These are phyloP conservation scores for Hydropsyche tenuis DNA, from an alignment of 1,140 invertebrate species.

Conservation along the genomic window DNA sequence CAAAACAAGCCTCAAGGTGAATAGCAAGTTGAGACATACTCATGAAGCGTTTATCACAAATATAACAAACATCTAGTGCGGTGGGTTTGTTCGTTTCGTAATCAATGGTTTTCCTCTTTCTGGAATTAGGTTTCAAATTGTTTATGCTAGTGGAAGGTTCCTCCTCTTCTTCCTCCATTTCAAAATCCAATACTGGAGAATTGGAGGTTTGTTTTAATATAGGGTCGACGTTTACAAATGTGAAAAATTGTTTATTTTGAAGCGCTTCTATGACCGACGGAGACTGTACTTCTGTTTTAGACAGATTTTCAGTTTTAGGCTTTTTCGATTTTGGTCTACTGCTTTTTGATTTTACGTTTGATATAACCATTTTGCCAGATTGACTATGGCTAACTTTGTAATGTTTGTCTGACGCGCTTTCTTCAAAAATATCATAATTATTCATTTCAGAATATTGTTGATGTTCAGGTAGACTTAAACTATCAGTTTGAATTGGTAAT, in stretches of 20 bases:
- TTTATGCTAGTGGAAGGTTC: too few species aligned
- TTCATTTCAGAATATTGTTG: too few species aligned
- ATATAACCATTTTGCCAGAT: constrained; percentile 40
- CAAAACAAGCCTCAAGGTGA: constrained; percentile 39
- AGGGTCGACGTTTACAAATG: constrained; percentile 46
- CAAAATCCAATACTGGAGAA: too few species aligned
- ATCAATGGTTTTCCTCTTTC: too few species aligned
- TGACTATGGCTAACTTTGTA: constrained; percentile 18
- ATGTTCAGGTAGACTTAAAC: too few species aligned
- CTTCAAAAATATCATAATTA: too few species aligned
- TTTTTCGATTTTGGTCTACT: constrained; percentile 5
- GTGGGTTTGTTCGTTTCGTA: not conserved
- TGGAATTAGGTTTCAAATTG: too few species aligned
- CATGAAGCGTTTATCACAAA: constrained; percentile 43
- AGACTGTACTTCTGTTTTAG: not conserved
- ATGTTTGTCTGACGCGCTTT: too few species aligned
- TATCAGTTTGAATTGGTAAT: too few species aligned
- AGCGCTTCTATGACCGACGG: not conserved
- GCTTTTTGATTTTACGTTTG: constrained; percentile 9
- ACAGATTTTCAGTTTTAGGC: too few species aligned
- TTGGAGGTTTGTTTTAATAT: constrained; percentile 22
- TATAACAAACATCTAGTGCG: constrained; percentile 27
- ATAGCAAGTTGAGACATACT: constrained; percentile 30
- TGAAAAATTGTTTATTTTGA: constrained; percentile 25
- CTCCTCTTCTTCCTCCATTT: too few species aligned